Percentiles rank a stretch among this genome's conserved stretches.
These are phyloP conservation scores for Epizoanthus stellaris DNA, from an alignment of 92 coral and sea anemone genomes.

Conservation along the genomic window DNA sequence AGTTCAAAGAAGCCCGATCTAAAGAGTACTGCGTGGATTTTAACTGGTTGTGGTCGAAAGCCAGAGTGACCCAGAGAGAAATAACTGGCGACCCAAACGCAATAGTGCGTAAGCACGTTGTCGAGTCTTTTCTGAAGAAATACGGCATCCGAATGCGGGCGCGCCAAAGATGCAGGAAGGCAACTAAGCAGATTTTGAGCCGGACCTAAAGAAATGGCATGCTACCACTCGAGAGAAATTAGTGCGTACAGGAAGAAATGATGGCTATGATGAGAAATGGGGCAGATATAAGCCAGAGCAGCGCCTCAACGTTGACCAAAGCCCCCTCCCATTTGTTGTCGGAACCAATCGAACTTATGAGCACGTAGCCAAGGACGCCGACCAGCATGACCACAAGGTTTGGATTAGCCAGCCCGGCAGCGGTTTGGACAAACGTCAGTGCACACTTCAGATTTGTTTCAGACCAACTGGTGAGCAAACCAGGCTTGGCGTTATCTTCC, in stretches of 20 bases:
- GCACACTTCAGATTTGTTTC: slow-evolving; percentile 46
- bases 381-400: slow-evolving; percentile 47
- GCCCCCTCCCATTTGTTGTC: slow-evolving; percentile 54
- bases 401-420: slow-evolving; percentile 48
- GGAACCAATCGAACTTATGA: slow-evolving; percentile 29
- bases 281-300: slow-evolving; percentile 43
- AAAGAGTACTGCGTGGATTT: slow-evolving; percentile 45
- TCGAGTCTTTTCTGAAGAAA: slow-evolving; percentile 27
- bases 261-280: slow-evolving; percentile 44
- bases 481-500: slow-evolving; percentile 33
- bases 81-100: slow-evolving; percentile 38
- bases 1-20: slow-evolving; percentile 42
- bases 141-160: slow-evolving; percentile 39
- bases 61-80: slow-evolving; percentile 41
- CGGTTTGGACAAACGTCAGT: slow-evolving; percentile 50
- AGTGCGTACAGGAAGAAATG: slow-evolving; percentile 48
- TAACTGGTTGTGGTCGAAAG: slow-evolving; percentile 53
- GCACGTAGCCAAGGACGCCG: not conserved
- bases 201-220: slow-evolving; percentile 36
- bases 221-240: slow-evolving; percentile 46
- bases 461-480: slow-evolving; percentile 47
- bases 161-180: slow-evolving; percentile 27
- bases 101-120: slow-evolving; percentile 38
- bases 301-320: slow-evolving; percentile 56
- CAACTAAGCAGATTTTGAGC: slow-evolving; percentile 39